Base-by-base conservation (phyloP, 2,888 invertebrate genomes). In the Plebejus anna region DNA sequence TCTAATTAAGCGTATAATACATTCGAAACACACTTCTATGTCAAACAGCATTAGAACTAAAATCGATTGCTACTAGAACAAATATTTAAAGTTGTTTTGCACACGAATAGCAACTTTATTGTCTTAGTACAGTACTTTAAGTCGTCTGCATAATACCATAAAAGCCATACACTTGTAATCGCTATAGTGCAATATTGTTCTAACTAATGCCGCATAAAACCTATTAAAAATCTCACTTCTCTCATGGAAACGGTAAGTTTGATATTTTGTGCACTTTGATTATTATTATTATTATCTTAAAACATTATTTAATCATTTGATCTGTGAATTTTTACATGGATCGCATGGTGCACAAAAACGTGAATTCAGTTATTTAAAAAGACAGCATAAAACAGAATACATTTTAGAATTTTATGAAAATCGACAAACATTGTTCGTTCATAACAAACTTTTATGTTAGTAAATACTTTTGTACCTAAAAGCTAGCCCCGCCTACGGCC, bases 401-500 rank as follows among this genome's bases (percentile, higher is more conserved):
- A 71, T 71, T 42, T 71, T 71, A 71, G 42, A 42, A 71, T 42
- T 42, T 38, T 2, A n/a, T 71, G n/a, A 42, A 71, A 71, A 71
- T 42, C 28, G 13, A 13, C 47, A 32, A 66, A 36, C 66, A 36
- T 66, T 32, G 66, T 66, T 66, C 66, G 32, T 66, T 66, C 32
- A 66, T 66, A 13, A 66, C 66, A 66, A 66, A 66, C 32, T 66
- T 32, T 55, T 55, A 72, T 72, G 73, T 73, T 55, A 55, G 73
- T 73, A 73, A 55, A 73, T 51, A 73, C 73, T 28, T 51, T 55
- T 32, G 73, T 55, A 73, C 73, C 73, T 79, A 79, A 78, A 70
- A 75, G 77, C 78, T 78, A 59, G 85, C 89, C 83, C 83, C 90
- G 90, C 90, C 90, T 87, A 84, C 85, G 84, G 84, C 81, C 84